A percentile compares a stretch with the other conserved stretches of the same genome.
phyloP scores from a whole-genome alignment of 2,113 vertebrate species.

The Indri indri region DNA sequence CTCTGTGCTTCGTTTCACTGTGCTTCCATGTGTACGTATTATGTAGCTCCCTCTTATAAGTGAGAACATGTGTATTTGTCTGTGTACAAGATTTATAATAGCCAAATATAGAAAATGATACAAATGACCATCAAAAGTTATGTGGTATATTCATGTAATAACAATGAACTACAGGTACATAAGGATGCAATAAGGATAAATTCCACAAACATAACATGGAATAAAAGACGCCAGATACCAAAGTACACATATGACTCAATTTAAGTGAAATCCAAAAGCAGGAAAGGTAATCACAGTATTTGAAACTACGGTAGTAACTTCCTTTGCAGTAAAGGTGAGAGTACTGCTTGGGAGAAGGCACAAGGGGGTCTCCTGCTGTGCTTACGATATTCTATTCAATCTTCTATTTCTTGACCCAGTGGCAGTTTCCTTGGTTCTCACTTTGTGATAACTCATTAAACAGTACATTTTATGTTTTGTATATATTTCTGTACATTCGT shows the following conservation, averaged over 20 bases:
- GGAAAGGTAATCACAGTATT: not conserved
- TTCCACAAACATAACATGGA: not conserved
- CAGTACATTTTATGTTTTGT: not conserved
- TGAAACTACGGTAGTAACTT: fast-evolving
- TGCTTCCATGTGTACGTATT: too few relatives aligned
- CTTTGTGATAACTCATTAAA: not conserved
- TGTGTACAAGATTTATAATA: not conserved
- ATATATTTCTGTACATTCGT: not conserved
- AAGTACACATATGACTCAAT: too few relatives aligned
- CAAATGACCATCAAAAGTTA: not conserved
- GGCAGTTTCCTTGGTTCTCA: not conserved
- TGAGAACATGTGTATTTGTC: too few relatives aligned
- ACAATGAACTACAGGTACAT: not conserved
- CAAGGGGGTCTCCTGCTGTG: not conserved
- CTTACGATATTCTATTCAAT: not conserved
- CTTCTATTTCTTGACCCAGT: not conserved
- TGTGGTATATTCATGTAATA: fast-evolving
- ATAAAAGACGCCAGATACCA: not conserved
- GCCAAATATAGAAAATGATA: not conserved
- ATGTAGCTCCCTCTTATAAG: too few relatives aligned
- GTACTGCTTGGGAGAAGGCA: fast-evolving
- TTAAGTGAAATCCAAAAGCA: not conserved
- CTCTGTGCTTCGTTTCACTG: too few relatives aligned
- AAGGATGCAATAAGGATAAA: not conserved
- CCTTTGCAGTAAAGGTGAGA: not conserved